Conservation (phyloP, 2,888 invertebrate species). For the Halictus quadricinctus region DNA sequence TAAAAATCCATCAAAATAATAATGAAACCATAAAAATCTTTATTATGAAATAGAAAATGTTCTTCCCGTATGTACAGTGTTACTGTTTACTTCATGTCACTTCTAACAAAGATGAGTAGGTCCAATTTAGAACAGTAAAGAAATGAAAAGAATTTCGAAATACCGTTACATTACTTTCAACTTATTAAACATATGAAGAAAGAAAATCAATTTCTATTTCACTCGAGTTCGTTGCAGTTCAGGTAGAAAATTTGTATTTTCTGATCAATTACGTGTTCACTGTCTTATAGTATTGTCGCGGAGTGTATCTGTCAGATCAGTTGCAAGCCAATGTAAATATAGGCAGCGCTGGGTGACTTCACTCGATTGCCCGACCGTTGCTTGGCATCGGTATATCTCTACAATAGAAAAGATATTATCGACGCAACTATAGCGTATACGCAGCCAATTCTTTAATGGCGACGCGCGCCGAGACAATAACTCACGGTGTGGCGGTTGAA, state of each 20-base stretch:
- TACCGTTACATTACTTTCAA: no score
- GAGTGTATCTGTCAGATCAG: not conserved
- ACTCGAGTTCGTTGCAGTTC: not conserved
- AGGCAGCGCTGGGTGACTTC: not conserved
- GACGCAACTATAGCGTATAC: not conserved
- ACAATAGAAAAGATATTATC: not conserved
- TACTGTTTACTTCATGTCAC: no score
- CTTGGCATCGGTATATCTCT: no score
- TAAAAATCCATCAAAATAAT: no score
- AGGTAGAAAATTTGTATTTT: not conserved
- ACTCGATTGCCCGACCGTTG: no score
- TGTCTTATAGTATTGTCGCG: not conserved
- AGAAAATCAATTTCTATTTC: not conserved
- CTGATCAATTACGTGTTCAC: not conserved
- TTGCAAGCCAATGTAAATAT: not conserved
- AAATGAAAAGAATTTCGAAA: no score
- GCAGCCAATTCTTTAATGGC: conserved; percentile 3
- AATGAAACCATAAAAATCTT: no score
- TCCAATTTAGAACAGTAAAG: no score
- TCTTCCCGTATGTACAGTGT: no score
- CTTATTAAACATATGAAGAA: no score
- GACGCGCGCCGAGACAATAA: not conserved
- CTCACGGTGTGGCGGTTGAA: conserved; percentile 1
- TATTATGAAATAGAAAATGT: no score
- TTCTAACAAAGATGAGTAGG: no score